These are phyloP conservation scores for Anolis apletophallus DNA, from an alignment of 2,797 vertebrate species.

Conservation along the genomic window DNA sequence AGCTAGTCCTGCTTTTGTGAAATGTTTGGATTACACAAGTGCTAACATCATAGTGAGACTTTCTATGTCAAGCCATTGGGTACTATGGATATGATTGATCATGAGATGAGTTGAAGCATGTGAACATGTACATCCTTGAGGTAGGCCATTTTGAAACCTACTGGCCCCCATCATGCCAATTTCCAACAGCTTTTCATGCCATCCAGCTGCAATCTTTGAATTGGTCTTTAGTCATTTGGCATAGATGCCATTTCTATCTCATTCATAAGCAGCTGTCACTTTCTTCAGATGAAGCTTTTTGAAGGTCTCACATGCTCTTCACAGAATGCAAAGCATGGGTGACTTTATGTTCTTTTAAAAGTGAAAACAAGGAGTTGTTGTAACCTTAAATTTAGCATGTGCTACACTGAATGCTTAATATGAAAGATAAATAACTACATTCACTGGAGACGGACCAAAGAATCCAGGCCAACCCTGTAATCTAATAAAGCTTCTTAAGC, in stretches of 20 bases:
- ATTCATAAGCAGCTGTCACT: not conserved
- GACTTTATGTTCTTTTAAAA: not conserved
- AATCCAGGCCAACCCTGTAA: slow-evolving; percentile 63
- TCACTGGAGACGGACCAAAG: slow-evolving; percentile 56
- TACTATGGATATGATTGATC: not conserved
- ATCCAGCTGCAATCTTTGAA: slow-evolving; percentile 8
- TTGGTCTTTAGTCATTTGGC: not conserved
- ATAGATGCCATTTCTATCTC: not conserved
- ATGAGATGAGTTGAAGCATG: not conserved
- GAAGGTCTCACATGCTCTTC: not conserved
- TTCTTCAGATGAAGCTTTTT: slow-evolving; percentile 1
- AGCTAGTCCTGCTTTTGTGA: not conserved
- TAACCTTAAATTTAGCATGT: slow-evolving; percentile 43
- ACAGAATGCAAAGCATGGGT: slow-evolving; percentile 14
- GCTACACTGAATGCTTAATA: slow-evolving; percentile 40
- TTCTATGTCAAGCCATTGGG: not conserved
- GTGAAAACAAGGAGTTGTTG: slow-evolving; percentile 23
- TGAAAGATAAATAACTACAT: slow-evolving; percentile 59
- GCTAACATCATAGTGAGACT: not conserved
- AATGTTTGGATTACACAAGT: not conserved
- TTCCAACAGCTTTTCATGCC: slow-evolving; percentile 5
- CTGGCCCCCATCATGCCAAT: not conserved
- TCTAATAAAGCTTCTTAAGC: slow-evolving; percentile 66
- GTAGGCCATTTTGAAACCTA: not conserved
- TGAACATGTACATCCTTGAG: not conserved